Evolutionary conservation across 2,797 vertebrate species (phyloP).

Genomic region (Microhierax caerulescens): DNA sequence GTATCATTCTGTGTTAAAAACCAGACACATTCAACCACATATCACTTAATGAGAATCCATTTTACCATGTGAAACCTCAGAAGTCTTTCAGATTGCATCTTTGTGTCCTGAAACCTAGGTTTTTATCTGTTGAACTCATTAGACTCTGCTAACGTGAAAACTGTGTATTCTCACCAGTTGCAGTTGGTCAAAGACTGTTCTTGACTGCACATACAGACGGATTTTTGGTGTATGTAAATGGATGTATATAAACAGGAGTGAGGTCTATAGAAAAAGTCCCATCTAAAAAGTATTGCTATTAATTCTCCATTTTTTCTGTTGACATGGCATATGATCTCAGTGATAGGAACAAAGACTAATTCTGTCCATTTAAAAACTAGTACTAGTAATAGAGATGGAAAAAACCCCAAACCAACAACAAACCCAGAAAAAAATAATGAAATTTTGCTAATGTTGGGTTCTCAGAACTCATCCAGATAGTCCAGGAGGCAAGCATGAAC

Average conservation of each 20-base stretch:
- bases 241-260: neutral
- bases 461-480: neutral
- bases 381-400: neutral
- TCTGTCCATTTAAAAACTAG: neutral
- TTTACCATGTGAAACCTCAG: neutral
- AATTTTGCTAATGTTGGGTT: neutral
- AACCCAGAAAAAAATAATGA: neutral
- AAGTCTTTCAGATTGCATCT: neutral
- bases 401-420: neutral
- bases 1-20: neutral
- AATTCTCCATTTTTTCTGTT: neutral
- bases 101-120: neutral
- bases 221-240: neutral
- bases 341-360: neutral
- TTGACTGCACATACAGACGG: neutral
- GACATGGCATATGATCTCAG: neutral
- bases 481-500: neutral
- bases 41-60: neutral
- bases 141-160: neutral
- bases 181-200: neutral
- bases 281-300: neutral
- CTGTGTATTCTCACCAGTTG: neutral
- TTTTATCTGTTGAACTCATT: neutral
- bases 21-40: neutral
- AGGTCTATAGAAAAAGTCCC: neutral